Conservation (phyloP, 2,113 vertebrate genomes). For the Leptobrachium ailaonicum region DNA sequence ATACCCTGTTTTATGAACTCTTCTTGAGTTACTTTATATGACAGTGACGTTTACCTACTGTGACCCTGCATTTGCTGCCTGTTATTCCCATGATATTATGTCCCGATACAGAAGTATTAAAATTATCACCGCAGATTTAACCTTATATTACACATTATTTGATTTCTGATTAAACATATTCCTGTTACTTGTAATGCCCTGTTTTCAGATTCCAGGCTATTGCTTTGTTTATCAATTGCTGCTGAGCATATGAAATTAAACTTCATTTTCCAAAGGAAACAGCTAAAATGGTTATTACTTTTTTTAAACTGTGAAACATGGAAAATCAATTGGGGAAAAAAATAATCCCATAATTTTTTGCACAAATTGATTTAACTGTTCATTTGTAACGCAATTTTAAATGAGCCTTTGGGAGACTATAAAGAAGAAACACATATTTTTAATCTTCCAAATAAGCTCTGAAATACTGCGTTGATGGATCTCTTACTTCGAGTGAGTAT, state of each 20-base stretch:
- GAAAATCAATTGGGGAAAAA: slow-evolving; percentile 43
- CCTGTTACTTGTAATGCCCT: too few species aligned
- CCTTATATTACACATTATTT: too few species aligned
- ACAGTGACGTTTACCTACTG: too few species aligned
- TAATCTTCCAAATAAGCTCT: slow-evolving; percentile 32
- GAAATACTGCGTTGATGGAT: slow-evolving; percentile 42
- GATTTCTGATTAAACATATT: too few species aligned
- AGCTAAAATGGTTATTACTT: slow-evolving; percentile 6
- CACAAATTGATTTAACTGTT: slow-evolving; percentile 40
- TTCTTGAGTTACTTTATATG: too few species aligned
- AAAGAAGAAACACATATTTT: slow-evolving; percentile 39
- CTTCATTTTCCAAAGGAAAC: slow-evolving; percentile 17
- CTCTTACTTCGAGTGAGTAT: slow-evolving; percentile 35
- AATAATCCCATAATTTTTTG: slow-evolving; percentile 42
- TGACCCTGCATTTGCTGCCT: too few species aligned
- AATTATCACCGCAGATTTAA: too few species aligned
- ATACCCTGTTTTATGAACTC: too few species aligned
- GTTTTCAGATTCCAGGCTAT: too few species aligned
- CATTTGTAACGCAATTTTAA: slow-evolving; percentile 38
- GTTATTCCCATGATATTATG: too few species aligned
- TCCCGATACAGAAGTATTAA: too few species aligned
- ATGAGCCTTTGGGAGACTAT: slow-evolving; percentile 43
- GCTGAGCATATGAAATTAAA: neutral
- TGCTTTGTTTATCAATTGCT: too few species aligned
- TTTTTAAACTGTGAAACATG: slow-evolving; percentile 23